Evolutionary conservation across 2,113 vertebrate genomes (phyloP).

Genomic region (Lucifuga dentata): DNA sequence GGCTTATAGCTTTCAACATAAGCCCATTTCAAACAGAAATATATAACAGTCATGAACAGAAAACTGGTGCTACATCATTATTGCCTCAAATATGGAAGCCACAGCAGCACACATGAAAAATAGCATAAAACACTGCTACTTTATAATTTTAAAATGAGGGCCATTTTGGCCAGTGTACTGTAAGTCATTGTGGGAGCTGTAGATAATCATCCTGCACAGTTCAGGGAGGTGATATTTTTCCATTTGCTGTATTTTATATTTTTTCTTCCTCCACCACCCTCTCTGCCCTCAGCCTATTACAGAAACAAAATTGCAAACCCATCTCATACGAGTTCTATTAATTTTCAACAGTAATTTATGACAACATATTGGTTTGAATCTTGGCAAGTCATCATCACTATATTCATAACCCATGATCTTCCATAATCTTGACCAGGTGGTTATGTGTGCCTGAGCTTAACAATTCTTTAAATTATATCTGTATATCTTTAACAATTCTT

Average conservation of each 20-base stretch:
- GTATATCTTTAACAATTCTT: no score
- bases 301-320: constrained; percentile 49
- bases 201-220: constrained; percentile 55
- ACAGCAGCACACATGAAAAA: constrained; percentile 16
- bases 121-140: constrained; percentile 33
- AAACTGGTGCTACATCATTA: constrained; percentile 1
- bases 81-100: constrained; percentile 7
- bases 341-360: not conserved
- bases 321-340: constrained; percentile 31
- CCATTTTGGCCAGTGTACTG: constrained; percentile 47
- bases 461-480: no score
- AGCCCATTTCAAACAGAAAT: constrained; percentile 1
- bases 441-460: no score
- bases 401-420: no score
- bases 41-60: constrained; percentile 4
- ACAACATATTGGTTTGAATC: no score
- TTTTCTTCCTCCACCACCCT: not conserved
- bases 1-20: not conserved
- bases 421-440: no score
- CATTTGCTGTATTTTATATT: constrained; percentile 54
- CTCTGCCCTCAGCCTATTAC: constrained; percentile 39
- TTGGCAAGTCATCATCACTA: no score
- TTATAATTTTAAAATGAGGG: constrained; percentile 50
- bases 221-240: constrained; percentile 55
- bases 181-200: constrained; percentile 45